phyloP scores from a whole-genome alignment of 2,797 vertebrate species.

The Semotilus atromaculatus region DNA sequence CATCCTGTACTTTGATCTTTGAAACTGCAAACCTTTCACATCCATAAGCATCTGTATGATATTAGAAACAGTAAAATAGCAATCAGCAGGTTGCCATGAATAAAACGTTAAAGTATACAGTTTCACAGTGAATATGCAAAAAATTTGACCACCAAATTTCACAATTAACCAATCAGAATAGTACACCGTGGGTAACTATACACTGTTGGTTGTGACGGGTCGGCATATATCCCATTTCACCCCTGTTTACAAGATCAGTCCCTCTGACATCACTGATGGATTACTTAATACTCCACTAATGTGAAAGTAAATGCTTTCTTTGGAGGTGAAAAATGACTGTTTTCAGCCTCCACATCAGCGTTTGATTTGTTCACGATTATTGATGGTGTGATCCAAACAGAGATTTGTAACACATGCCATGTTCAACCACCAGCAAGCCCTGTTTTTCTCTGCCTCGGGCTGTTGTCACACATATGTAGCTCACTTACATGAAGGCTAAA shows the following conservation, averaged over 20 bases:
- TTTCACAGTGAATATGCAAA: neutral
- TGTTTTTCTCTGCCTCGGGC: neutral
- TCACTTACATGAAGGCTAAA: neutral
- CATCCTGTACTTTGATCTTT: neutral
- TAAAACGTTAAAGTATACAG: neutral
- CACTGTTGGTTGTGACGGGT: neutral
- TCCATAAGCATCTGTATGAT: neutral
- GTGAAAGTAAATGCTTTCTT: constrained; percentile 8
- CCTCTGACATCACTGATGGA: constrained; percentile 27
- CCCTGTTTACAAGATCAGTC: constrained; percentile 4
- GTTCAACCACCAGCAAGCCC: neutral
- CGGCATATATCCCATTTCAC: neutral
- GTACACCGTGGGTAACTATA: neutral
- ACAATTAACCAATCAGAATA: neutral
- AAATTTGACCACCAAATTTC: neutral
- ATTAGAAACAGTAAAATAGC: neutral
- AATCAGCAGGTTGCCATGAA: neutral
- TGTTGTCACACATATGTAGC: constrained; percentile 30
- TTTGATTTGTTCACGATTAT: constrained; percentile 5
- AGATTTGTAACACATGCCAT: neutral
- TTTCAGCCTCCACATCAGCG: neutral
- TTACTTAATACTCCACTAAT: constrained; percentile 27
- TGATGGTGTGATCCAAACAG: constrained; percentile 10
- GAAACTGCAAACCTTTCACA: neutral
- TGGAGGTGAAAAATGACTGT: constrained; percentile 8